These are phyloP conservation scores for Anoura caudifer DNA, from an alignment of 2,113 vertebrate genomes.

Conservation along the genomic window DNA sequence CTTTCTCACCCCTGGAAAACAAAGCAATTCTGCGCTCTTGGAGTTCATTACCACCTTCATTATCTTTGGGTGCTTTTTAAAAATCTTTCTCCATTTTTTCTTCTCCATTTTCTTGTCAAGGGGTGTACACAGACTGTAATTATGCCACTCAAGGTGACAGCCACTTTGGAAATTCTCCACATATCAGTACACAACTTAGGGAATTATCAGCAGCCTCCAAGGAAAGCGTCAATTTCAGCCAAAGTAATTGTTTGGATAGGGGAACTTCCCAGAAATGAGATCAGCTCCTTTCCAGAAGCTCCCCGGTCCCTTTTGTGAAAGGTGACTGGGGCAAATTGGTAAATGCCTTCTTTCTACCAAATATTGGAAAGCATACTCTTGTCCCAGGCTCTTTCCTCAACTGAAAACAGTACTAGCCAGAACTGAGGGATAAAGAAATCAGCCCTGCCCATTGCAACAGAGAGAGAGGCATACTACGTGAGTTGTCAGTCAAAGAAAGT, in stretches of 20 bases:
- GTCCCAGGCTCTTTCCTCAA: not conserved
- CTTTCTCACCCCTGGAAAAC: not conserved
- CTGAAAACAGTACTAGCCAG: not conserved
- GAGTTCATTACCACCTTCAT: not conserved
- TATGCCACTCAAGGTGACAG: not conserved
- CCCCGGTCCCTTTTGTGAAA: not conserved
- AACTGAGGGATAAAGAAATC: not conserved
- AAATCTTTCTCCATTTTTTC: not conserved
- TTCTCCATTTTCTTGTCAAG: constrained; percentile 33
- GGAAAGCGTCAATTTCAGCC: not conserved
- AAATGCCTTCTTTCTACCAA: not conserved
- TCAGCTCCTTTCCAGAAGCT: not conserved
- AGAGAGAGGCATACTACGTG: not conserved
- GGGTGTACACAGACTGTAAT: not conserved
- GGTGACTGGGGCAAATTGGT: not conserved
- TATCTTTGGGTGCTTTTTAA: not conserved
- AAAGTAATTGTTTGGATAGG: not conserved
- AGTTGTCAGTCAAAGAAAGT: not conserved
- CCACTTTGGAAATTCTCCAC: constrained; percentile 24
- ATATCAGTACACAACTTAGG: not conserved
- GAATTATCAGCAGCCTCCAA: not conserved
- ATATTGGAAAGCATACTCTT: not conserved
- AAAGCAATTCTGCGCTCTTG: not conserved
- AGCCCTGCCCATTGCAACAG: not conserved
- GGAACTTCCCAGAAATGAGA: not conserved